Percentiles rank a stretch among this genome's conserved stretches.
phyloP scores from a whole-genome alignment of 35 echinoderm and acorn worm species.

The Amphiura filiformis region DNA sequence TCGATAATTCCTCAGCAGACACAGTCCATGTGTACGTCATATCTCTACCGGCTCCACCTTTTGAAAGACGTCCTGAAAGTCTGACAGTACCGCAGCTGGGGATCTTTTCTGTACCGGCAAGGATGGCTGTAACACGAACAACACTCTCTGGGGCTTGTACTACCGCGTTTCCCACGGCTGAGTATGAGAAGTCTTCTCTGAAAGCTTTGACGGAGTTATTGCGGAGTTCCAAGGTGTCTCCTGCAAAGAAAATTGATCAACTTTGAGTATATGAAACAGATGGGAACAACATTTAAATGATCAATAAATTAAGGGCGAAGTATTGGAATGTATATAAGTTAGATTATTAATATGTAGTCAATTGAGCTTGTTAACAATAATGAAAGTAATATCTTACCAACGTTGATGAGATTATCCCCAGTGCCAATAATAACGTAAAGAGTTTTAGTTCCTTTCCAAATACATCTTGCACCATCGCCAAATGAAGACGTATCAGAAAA shows the following conservation, averaged over 20 bases:
- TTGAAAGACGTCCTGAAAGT: slow-evolving; percentile 23
- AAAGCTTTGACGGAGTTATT: slow-evolving; percentile 21
- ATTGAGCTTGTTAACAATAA: no score
- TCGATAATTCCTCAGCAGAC: slow-evolving; percentile 22
- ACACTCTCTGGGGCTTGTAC: slow-evolving; percentile 30
- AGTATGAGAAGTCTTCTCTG: slow-evolving; percentile 25
- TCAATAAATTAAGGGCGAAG: no score
- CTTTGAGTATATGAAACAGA: no score
- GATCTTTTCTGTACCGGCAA: slow-evolving; percentile 28
- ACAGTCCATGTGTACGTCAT: slow-evolving; percentile 57
- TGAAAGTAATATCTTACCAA: no score
- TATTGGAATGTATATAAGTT: no score
- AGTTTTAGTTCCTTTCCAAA: slow-evolving; percentile 21
- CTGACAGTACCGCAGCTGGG: slow-evolving; percentile 55
- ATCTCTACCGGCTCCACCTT: slow-evolving; percentile 56
- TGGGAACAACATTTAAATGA: no score
- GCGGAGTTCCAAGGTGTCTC: slow-evolving; percentile 28
- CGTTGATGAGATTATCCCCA: slow-evolving; percentile 29
- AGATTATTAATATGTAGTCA: no score
- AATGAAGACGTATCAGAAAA: slow-evolving; percentile 14
- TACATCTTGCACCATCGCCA: slow-evolving; percentile 4
- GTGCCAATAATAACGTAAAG: slow-evolving; percentile 28
- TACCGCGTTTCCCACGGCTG: background rate
- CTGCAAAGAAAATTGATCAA: no score
- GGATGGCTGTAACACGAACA: slow-evolving; percentile 16